phyloP scores from a whole-genome alignment of 2,797 vertebrate species.

The Pseudomugil gertrudae region DNA sequence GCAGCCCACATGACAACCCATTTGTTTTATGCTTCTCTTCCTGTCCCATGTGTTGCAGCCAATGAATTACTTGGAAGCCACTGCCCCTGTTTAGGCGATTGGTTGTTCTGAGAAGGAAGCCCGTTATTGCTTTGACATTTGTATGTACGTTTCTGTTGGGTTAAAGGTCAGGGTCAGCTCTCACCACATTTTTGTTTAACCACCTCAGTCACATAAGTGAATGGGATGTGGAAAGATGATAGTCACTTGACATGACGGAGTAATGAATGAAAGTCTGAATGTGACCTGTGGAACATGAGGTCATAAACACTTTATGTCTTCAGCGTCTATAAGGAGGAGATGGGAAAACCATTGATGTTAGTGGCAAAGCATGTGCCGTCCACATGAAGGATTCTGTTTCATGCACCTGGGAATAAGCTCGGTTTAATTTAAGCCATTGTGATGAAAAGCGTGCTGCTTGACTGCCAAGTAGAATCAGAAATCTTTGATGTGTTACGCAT shows the following conservation, averaged over 20 bases:
- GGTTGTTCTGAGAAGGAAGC: conserved; percentile 70
- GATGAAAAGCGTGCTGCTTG: conserved; percentile 62
- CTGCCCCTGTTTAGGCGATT: conserved; percentile 58
- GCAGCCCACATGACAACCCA: conserved; percentile 2
- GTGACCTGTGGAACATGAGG: conserved; percentile 67
- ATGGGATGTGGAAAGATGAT: conserved; percentile 68
- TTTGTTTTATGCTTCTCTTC: conserved; percentile 27
- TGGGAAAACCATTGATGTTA: conserved; percentile 39
- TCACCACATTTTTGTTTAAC: conserved; percentile 76
- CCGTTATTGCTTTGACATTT: conserved; percentile 78
- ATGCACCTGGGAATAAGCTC: conserved; percentile 50
- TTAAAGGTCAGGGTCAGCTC: conserved; percentile 74
- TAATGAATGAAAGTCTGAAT: conserved; percentile 70
- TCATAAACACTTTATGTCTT: conserved; percentile 77
- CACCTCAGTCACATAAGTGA: conserved; percentile 70
- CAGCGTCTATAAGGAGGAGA: conserved; percentile 38
- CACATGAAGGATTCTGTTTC: conserved; percentile 62
- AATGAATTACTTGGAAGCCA: conserved; percentile 64
- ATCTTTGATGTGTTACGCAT: conserved; percentile 50
- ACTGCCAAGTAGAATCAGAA: conserved; percentile 54
- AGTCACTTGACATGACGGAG: conserved; percentile 72
- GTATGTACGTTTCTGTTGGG: conserved; percentile 65
- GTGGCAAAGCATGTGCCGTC: conserved; percentile 42
- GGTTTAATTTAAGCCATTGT: conserved; percentile 52
- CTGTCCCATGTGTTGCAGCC: conserved; percentile 31